Evolutionary conservation across 2,888 invertebrate genomes (phyloP).

Genomic region (Pandemis cinnamomeana): DNA sequence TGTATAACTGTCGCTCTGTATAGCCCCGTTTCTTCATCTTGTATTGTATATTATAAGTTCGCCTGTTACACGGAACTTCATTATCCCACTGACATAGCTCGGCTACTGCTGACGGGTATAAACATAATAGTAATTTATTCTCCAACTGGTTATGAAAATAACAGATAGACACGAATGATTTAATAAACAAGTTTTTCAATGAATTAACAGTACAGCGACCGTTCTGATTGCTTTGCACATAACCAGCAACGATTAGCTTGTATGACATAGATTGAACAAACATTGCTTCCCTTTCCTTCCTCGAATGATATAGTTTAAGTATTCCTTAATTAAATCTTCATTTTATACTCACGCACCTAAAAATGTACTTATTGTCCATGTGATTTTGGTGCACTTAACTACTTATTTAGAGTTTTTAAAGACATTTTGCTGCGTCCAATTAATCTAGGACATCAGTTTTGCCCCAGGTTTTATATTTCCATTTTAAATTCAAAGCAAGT

Average conservation of each 20-base stretch:
- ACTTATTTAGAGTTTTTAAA: too few species aligned
- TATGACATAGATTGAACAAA: too few species aligned
- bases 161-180: background rate
- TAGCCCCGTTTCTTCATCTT: background rate
- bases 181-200: conserved; percentile 24
- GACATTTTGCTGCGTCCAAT: too few species aligned
- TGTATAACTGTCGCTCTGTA: background rate
- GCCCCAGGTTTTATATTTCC: too few species aligned
- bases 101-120: conserved; percentile 15
- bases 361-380: too few species aligned
- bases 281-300: too few species aligned
- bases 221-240: background rate
- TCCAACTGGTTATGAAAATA: conserved; percentile 16
- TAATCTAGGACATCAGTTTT: too few species aligned
- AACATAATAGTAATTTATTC: conserved; percentile 19
- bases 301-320: too few species aligned
- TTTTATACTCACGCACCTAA: too few species aligned
- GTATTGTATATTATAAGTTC: background rate
- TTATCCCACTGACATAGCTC: conserved; percentile 12
- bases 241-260: background rate
- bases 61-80: conserved; percentile 1
- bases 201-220: conserved; percentile 12
- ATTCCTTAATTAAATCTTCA: too few species aligned
- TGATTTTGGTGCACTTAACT: too few species aligned
- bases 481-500: too few species aligned